phyloP scores from a whole-genome alignment of 2,888 invertebrate genomes.

The Bhutanitis thaidina region DNA sequence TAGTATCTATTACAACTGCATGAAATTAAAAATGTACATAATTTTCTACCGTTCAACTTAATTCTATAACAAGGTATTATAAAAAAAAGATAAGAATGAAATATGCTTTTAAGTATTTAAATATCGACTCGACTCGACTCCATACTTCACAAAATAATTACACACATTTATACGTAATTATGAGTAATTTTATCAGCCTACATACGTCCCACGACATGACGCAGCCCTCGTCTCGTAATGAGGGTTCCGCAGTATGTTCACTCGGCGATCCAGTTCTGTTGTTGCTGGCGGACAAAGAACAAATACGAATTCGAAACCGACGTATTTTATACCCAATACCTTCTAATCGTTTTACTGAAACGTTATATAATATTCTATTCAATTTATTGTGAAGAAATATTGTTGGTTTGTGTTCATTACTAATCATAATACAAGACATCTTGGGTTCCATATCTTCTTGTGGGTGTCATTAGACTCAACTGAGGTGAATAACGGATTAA shows the following conservation, averaged over 20 bases:
- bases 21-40: too few relatives aligned
- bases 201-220: neutral
- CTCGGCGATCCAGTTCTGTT: neutral
- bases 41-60: too few relatives aligned
- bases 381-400: too few relatives aligned
- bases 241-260: neutral
- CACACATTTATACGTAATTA: constrained; percentile 5
- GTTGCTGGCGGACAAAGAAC: constrained; percentile 2
- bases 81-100: too few relatives aligned
- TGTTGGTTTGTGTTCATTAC: too few relatives aligned
- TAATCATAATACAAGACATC: too few relatives aligned
- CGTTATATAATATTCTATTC: too few relatives aligned
- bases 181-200: constrained; percentile 9
- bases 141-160: neutral
- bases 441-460: too few relatives aligned
- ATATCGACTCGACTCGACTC: neutral
- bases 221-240: constrained; percentile 1
- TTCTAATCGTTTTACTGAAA: neutral
- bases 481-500: too few relatives aligned
- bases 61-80: too few relatives aligned
- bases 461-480: too few relatives aligned
- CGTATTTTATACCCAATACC: neutral
- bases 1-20: too few relatives aligned
- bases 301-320: constrained; percentile 1
- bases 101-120: neutral